Base-by-base conservation (phyloP, 2,888 invertebrate genomes). In the Rhaphigaster nebulosa region DNA sequence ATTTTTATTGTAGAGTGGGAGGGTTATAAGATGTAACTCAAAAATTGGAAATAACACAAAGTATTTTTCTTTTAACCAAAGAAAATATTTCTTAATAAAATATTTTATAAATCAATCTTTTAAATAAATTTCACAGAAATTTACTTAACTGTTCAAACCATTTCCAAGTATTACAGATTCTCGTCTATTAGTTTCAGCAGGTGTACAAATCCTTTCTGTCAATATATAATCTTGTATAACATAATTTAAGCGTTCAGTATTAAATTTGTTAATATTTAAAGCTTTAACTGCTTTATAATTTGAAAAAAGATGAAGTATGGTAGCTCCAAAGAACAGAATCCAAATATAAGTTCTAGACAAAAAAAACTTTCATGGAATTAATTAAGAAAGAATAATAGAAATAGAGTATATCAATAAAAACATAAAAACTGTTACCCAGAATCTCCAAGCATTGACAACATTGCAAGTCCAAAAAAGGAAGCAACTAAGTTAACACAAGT, bases 401-500 rank as follows among this genome's bases (percentile, higher is more conserved):
- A 89, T 91, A 91, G 87, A 91, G 87, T 92, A 91, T 80, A 90
- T 65, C 90, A 91, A 54, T 89, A 87, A 87, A 92, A 91, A 80
- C 10, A n/a, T n/a, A 70, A 87, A 23, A 54, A 90, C 26, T 60
- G 20, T 91, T 90, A 92, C 92, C 84, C 88, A 38, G 91, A 87
- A 65, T 92, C 91, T 50, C 90, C 90, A 89, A 91, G 70, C 45
- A 91, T 88, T 26, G 92, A 91, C 45, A 99, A 94, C 90, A 99
- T 94, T 76, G 96, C 94, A 88, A 99, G 95, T 90, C 98, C 98
- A 90, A 96, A 94, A 88, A 98, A 93, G 20, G 98, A 97, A 20
- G 97, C 98, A 70, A 97, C 94, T 87, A 99, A 95, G 94, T 99
- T 99, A 26, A 99, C 98, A 92, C 98, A 96, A 0, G 99, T 99